Evolutionary conservation across 2,888 invertebrate species (phyloP), one percentile per base, ranked within the genome.

Genomic region (Oegoconia quadripuncta): DNA sequence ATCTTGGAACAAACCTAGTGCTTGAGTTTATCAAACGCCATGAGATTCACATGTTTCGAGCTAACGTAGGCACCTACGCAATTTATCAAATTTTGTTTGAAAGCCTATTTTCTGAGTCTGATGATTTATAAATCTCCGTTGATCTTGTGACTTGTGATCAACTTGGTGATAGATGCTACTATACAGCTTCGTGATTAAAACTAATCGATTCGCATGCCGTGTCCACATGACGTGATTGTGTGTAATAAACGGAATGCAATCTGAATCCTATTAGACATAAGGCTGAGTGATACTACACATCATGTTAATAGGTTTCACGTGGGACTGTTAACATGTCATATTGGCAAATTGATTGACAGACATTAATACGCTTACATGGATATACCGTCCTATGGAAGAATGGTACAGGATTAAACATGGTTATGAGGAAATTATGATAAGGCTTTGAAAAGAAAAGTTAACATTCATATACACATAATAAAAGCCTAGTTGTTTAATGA

Each of bases 251-350:
- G 77, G 78, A 73, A 77, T 72, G 72, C 76, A 70, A 75, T 77
- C 59, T 61, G 65, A 74, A 78, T 81, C 78, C 80, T 70, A 79
- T 83, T 80, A 81, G 78, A 77, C 78, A 65, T 75, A 74, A 68
- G 76, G 63, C 54, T 55, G 60, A 46, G 38, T 52, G 69, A 71
- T 72, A 64, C 50, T 62, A 71, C 65, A 71, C 70, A 66, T 57
- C 65, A 69, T 54, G 65, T 63, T 74, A 75, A 80, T 75, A 75
- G 74, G 74, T 65, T 74, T 70, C 66, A 62, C 57, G 67, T 69
- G 66, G 70, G 71, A 59, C 65, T 64, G 68, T 64, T 62, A 60
- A 55, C 60, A 61, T 59, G 52, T 52, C n/a, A n/a, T 12, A 37
- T 32, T 33, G 20, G 29, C 9, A 22, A 26, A 37, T n/a, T 32